Conservation (phyloP, 2,113 vertebrate genomes). For the Cairina moschata region DNA sequence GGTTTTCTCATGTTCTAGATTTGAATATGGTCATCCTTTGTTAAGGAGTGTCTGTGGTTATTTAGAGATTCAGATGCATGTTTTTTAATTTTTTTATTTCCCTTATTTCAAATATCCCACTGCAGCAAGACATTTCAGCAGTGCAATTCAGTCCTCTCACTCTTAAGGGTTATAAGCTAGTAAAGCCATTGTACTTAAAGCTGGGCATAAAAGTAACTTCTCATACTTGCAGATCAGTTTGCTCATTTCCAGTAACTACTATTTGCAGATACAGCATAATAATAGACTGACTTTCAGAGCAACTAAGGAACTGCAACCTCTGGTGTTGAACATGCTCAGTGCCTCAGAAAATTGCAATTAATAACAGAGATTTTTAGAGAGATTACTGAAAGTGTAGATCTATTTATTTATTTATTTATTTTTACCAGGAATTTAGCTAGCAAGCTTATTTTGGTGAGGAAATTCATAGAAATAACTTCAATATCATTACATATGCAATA, state of each 20-base stretch:
- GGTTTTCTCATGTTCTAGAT: neutral
- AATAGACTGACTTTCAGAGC: neutral
- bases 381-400: neutral
- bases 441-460: neutral
- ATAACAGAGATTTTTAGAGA: neutral
- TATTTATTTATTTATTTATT: neutral
- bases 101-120: neutral
- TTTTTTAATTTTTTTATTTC: neutral
- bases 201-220: neutral
- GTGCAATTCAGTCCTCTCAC: neutral
- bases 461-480: neutral
- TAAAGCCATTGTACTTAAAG: neutral
- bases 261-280: neutral
- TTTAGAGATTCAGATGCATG: neutral
- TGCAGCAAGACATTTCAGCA: neutral
- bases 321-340: neutral
- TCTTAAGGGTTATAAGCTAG: neutral
- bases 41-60: neutral
- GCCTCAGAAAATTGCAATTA: neutral
- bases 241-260: neutral
- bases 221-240: neutral
- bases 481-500: neutral
- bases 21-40: neutral
- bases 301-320: neutral
- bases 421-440: neutral